Conservation (phyloP, 2,888 invertebrate genomes). For the Latheticus oryzae region DNA sequence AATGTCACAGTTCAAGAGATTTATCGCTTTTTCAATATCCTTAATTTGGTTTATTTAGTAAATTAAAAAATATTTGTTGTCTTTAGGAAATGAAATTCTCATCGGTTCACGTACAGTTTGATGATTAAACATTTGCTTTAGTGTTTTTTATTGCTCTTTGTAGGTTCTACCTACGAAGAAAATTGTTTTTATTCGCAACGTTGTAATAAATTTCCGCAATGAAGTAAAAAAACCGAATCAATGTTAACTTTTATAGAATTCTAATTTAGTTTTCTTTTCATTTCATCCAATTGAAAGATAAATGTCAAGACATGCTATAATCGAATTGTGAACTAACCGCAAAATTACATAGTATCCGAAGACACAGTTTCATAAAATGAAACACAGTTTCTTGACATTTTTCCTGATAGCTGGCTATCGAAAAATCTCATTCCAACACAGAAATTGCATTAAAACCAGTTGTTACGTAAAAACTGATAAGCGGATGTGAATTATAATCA, state of each 20-base stretch:
- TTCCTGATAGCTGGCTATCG: too few relatives aligned
- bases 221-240: too few relatives aligned
- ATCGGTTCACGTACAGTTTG: background rate
- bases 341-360: slow-evolving; percentile 18
- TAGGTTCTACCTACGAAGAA: too few relatives aligned
- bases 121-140: slow-evolving; percentile 9
- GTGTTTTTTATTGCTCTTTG: too few relatives aligned
- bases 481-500: slow-evolving; percentile 1
- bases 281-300: too few relatives aligned
- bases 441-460: slow-evolving; percentile 6
- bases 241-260: too few relatives aligned
- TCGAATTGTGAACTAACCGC: slow-evolving; percentile 9
- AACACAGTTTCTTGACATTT: too few relatives aligned
- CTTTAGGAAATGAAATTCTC: background rate
- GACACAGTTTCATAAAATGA: too few relatives aligned
- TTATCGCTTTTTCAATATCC: slow-evolving; percentile 4
- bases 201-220: too few relatives aligned
- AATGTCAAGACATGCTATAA: background rate
- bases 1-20: slow-evolving; percentile 20
- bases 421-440: slow-evolving; percentile 7
- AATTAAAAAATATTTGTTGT: too few relatives aligned
- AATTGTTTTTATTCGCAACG: too few relatives aligned
- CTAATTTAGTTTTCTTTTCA: too few relatives aligned
- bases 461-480: slow-evolving; percentile 12
- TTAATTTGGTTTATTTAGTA: background rate